These are phyloP conservation scores for Ammospiza maritima DNA, from an alignment of 2,797 vertebrate genomes.

Conservation along the genomic window DNA sequence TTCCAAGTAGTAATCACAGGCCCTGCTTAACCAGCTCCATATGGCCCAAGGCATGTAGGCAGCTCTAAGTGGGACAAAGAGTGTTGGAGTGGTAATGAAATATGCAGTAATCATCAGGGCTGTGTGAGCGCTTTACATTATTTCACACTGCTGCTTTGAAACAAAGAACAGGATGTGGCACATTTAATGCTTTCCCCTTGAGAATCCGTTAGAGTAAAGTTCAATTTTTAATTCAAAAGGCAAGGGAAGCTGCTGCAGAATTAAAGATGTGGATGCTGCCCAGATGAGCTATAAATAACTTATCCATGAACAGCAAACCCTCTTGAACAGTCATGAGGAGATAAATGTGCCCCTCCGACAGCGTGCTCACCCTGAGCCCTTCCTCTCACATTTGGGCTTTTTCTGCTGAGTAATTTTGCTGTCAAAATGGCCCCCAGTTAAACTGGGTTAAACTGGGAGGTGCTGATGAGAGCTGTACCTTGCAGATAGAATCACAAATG, in stretches of 20 bases:
- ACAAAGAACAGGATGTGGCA: conserved; percentile 68
- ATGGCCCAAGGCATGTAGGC: conserved; percentile 49
- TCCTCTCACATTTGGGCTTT: neutral
- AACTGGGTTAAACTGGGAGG: neutral
- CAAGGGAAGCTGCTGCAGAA: conserved; percentile 38
- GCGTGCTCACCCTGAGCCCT: neutral
- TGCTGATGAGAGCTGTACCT: neutral
- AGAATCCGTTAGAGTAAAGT: conserved; percentile 64
- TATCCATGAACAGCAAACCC: conserved; percentile 5
- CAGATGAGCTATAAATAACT: conserved; percentile 53
- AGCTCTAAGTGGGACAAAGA: conserved; percentile 61
- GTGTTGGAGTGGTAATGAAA: conserved; percentile 67
- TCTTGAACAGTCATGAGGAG: neutral
- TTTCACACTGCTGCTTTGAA: conserved; percentile 70
- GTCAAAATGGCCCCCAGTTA: neutral
- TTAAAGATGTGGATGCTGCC: conserved; percentile 56
- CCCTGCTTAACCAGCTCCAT: conserved; percentile 59
- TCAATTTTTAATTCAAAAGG: conserved; percentile 69
- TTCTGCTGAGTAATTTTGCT: neutral
- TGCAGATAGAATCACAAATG: neutral
- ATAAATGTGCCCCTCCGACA: neutral
- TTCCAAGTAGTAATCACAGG: conserved; percentile 19
- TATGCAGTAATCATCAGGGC: conserved; percentile 46
- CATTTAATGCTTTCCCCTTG: conserved; percentile 66
- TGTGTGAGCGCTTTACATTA: conserved; percentile 59